These are phyloP conservation scores for Orthosia gothica DNA, from an alignment of 2,888 invertebrate species.

Conservation along the genomic window DNA sequence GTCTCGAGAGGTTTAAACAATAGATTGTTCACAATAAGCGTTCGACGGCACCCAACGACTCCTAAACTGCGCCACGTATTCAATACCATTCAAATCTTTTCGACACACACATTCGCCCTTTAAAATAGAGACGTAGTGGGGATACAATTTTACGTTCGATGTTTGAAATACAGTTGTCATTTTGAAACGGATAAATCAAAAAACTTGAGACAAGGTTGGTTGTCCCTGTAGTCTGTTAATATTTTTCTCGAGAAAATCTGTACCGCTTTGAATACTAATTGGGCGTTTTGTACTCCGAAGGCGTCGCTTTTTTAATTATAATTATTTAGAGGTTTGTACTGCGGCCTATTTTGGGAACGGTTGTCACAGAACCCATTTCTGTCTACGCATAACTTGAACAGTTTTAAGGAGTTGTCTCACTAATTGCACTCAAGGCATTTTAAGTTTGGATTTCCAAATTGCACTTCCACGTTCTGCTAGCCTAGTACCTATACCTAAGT, in stretches of 20 bases:
- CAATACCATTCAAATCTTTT: slow-evolving; percentile 51
- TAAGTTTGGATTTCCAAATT: slow-evolving; percentile 39
- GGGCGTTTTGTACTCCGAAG: slow-evolving; percentile 39
- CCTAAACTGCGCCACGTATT: slow-evolving; percentile 40
- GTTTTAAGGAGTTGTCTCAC: slow-evolving; percentile 3
- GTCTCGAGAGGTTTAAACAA: slow-evolving; percentile 65
- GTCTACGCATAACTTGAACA: slow-evolving; percentile 8
- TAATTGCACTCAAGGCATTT: slow-evolving; percentile 24
- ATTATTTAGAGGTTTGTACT: slow-evolving; percentile 39
- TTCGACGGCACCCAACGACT: slow-evolving; percentile 40
- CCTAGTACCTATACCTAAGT: slow-evolving; percentile 32
- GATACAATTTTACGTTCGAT: slow-evolving; percentile 16
- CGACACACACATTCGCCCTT: slow-evolving; percentile 14
- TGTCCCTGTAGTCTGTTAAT: slow-evolving; percentile 29
- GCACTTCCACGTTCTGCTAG: slow-evolving; percentile 30
- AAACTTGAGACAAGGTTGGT: slow-evolving; percentile 45
- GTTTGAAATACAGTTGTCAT: slow-evolving; percentile 38
- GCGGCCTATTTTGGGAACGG: slow-evolving; percentile 22
- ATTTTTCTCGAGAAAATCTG: slow-evolving; percentile 44
- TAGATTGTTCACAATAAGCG: slow-evolving; percentile 59
- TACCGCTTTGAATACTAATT: slow-evolving; percentile 58
- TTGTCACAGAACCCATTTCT: slow-evolving; percentile 2
- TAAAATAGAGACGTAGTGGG: slow-evolving; percentile 15
- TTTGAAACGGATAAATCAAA: slow-evolving; percentile 34
- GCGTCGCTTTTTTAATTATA: slow-evolving; percentile 43